Base-by-base conservation (phyloP, 2,888 invertebrate genomes). In the Drosophila hamatofila region DNA sequence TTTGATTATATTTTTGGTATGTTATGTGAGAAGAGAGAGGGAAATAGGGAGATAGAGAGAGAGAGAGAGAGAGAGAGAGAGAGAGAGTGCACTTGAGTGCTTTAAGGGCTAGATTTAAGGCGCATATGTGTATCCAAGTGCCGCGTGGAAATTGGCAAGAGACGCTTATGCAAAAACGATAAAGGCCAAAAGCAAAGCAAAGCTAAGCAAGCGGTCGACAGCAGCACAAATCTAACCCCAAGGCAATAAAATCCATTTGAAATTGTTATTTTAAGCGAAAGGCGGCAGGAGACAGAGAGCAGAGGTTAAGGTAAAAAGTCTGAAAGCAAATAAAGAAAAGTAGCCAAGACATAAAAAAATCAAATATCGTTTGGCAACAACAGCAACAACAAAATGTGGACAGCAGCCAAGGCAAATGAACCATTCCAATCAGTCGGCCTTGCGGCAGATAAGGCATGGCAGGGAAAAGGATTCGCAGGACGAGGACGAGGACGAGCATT, bases 241-340 rank as follows among this genome's bases (percentile, higher is more conserved):
- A 83, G 86, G 86, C 84, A 79, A 90, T 90, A 87, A 87, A 87
- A 90, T 89, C 90, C 90, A 90, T 87, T 87, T 89, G 81, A 89
- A 87, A 87, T 87, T 87, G 86, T 87, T 87, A 87, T 87, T 87
- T 90, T 89, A 86, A 88, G 79, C 80, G 89, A 69, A 16, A 23
- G 44, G 14, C 82, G 57, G 74, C 72, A n/a, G 73, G 2, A 4
- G 33, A 14, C 41, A 33, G 41, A 52, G 4, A 12, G n/a, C 54
- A 55, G 55, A 52, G 54, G 56, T 61, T 44, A 70, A 75, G 57
- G 57, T 68, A 57, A 61, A 27, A 60, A 49, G 55, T 18, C 37
- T 42, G 16, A 42, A 65, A 54, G 12, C 58, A 71, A 67, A 80
- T 75, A 71, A 68, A 61, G 60, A 66, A 80, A 65, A 75, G 83